Evolutionary conservation across 2,113 vertebrate genomes (phyloP).

Genomic region (Ophiodon elongatus): DNA sequence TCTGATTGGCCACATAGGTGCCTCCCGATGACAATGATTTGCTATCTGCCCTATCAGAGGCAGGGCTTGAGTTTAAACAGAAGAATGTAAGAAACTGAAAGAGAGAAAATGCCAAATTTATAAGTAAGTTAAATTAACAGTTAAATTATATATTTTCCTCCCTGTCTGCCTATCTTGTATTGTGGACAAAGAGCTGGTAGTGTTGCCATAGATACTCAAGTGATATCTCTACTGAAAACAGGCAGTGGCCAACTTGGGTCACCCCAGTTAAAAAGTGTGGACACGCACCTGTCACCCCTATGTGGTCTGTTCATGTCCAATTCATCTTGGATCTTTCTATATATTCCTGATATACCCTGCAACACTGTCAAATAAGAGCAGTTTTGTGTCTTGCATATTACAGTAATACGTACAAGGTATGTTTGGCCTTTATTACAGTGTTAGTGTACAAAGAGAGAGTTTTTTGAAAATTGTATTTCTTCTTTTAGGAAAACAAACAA

Average conservation of each 20-base stretch:
- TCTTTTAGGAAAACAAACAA: not conserved
- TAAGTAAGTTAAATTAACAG: not conserved
- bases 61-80: not conserved
- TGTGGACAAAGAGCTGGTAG: not conserved
- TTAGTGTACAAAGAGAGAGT: not conserved
- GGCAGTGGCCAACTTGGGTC: not conserved
- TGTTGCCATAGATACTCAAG: not conserved
- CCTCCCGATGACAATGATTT: not conserved
- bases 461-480: not conserved
- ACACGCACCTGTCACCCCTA: not conserved
- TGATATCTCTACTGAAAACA: not conserved
- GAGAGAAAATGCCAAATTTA: not conserved
- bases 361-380: not conserved
- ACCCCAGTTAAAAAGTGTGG: not conserved
- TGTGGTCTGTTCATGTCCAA: not conserved
- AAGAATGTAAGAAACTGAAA: not conserved
- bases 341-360: not conserved
- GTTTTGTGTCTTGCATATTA: not conserved
- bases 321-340: not conserved
- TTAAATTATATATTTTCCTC: not conserved
- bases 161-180: not conserved
- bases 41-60: not conserved
- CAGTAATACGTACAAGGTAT: not conserved
- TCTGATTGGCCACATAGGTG: not conserved
- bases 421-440: constrained; percentile 17